phyloP scores from a whole-genome alignment of 2,113 vertebrate species.

The Nansenia antarctica region DNA sequence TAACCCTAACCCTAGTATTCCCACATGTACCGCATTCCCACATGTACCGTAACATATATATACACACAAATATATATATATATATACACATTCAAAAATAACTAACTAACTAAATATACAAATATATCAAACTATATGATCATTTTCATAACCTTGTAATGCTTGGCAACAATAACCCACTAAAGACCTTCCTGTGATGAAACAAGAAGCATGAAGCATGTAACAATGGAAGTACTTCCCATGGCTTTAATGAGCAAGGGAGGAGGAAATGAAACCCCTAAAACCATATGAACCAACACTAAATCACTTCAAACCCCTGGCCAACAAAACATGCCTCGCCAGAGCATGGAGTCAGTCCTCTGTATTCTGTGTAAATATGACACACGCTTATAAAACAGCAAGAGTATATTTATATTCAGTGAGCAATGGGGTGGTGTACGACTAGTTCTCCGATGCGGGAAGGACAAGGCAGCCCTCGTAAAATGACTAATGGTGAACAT shows the following conservation, averaged over 20 bases:
- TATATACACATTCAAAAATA: too few relatives aligned
- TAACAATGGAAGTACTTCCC: not conserved
- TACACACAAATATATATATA: too few relatives aligned
- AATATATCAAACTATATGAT: not conserved
- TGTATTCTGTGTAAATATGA: not conserved
- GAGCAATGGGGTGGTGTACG: not conserved
- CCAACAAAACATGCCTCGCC: not conserved
- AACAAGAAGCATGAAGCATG: conserved; percentile 1
- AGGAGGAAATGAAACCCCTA: not conserved
- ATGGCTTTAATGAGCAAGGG: not conserved
- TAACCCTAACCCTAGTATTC: too few relatives aligned
- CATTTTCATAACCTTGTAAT: not conserved
- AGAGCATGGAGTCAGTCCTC: conserved; percentile 5
- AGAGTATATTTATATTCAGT: not conserved
- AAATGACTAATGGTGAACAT: conserved; percentile 19
- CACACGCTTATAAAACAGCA: conserved; percentile 22
- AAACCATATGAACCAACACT: not conserved
- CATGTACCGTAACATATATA: too few relatives aligned
- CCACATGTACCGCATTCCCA: too few relatives aligned
- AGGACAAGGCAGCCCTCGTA: not conserved
- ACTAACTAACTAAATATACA: too few relatives aligned
- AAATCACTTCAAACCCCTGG: conserved; percentile 13
- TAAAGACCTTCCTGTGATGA: not conserved
- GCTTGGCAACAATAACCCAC: not conserved
- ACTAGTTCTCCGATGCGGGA: not conserved